Evolutionary conservation across 2,888 invertebrate species (phyloP).

Genomic region (Baronia brevicornis): DNA sequence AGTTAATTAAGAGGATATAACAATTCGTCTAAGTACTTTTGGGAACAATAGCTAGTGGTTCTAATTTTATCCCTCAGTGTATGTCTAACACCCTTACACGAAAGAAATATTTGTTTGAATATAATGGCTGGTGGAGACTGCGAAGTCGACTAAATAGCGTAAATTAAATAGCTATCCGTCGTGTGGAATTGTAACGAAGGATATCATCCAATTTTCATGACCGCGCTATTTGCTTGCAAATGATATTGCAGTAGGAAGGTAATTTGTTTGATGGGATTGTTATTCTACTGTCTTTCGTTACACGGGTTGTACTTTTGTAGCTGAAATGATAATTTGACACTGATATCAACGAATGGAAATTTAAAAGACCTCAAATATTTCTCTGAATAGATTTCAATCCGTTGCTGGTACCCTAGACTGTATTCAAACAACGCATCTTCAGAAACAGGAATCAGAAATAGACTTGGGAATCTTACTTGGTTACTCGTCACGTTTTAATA

Average conservation of each 20-base stretch:
- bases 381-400: no score
- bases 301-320: constrained; percentile 6
- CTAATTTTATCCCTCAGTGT: constrained; percentile 4
- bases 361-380: no score
- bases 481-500: no score
- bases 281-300: constrained; percentile 24
- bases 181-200: constrained; percentile 32
- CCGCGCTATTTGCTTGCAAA: constrained; percentile 46
- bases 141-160: constrained; percentile 23
- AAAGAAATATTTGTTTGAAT: constrained; percentile 13
- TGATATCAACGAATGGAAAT: no score
- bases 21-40: constrained; percentile 19
- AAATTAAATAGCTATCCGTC: constrained; percentile 37
- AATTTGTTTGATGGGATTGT: constrained; percentile 38
- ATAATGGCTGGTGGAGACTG: constrained; percentile 15
- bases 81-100: constrained; percentile 4
- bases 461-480: no score
- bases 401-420: no score
- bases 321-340: no score
- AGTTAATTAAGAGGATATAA: constrained; percentile 23
- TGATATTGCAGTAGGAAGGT: constrained; percentile 31
- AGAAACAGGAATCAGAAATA: no score
- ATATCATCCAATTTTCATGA: constrained; percentile 41
- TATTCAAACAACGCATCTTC: no score
- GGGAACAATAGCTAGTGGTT: constrained; percentile 16